Conservation (phyloP, 1,140 invertebrate genomes). For the Laupala kohalensis region DNA sequence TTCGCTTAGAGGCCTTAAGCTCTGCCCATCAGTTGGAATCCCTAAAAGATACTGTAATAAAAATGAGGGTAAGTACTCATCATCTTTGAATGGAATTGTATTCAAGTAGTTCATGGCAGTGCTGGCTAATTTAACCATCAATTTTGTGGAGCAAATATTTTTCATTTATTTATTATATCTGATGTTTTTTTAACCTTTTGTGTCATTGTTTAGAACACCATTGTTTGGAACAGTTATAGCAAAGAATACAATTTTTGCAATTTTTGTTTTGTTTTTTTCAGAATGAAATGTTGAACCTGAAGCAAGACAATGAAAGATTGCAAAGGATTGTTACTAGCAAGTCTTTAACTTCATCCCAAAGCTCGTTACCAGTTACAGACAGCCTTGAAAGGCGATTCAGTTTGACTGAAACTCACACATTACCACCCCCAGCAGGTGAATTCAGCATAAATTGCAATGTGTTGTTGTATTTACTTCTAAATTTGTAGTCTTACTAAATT, state of each 20-base stretch:
- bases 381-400: slow-evolving; percentile 41
- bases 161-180: background rate
- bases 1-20: slow-evolving; percentile 85
- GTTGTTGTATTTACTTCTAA: background rate
- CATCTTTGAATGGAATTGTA: too few relatives aligned
- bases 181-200: too few relatives aligned
- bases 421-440: slow-evolving; percentile 1
- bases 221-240: too few relatives aligned
- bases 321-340: slow-evolving; percentile 74
- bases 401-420: slow-evolving; percentile 30
- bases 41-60: slow-evolving; percentile 87
- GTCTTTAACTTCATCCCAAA: slow-evolving; percentile 66
- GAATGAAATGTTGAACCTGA: slow-evolving; percentile 91
- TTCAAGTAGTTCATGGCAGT: too few relatives aligned
- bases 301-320: slow-evolving; percentile 91
- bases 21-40: slow-evolving; percentile 94
- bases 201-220: too few relatives aligned
- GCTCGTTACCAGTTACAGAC: slow-evolving; percentile 41
- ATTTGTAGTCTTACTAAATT: background rate
- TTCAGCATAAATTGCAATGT: too few relatives aligned
- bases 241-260: background rate
- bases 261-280: slow-evolving; percentile 31
- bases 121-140: too few relatives aligned
- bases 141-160: background rate
- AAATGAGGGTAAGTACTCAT: slow-evolving; percentile 71